Evolutionary conservation across 1,140 invertebrate species (phyloP).

Genomic region (Rhagoletis zephyria): DNA sequence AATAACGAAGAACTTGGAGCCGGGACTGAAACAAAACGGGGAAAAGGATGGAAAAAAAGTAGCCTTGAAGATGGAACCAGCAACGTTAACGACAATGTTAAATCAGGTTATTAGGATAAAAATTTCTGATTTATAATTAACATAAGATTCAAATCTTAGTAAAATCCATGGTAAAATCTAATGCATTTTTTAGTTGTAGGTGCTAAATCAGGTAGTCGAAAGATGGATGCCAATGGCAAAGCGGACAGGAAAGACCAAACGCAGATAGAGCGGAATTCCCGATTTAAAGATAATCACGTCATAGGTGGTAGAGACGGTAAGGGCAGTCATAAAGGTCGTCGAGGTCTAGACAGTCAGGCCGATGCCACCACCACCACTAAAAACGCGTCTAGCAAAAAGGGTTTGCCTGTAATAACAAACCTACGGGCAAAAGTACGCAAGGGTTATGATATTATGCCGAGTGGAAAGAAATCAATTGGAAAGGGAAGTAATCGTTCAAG

Average conservation of each 20-base stretch:
- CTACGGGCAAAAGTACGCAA: slow-evolving; percentile 27
- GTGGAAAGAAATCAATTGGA: neutral
- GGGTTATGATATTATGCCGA: neutral
- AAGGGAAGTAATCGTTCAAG: neutral
- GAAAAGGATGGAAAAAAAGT: neutral
- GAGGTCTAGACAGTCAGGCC: no score
- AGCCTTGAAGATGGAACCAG: neutral
- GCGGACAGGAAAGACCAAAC: no score
- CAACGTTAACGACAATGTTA: no score
- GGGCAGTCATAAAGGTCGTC: neutral
- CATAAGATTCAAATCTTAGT: no score
- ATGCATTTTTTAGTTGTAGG: no score
- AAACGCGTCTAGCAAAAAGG: neutral
- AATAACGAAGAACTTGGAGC: no score
- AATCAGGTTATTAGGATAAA: no score
- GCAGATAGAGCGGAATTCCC: neutral
- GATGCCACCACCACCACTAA: no score
- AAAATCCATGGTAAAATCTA: no score
- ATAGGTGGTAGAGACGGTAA: neutral
- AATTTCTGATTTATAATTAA: no score
- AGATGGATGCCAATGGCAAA: no score
- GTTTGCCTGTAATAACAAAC: neutral
- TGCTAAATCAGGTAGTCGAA: no score
- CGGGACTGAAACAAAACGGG: neutral
- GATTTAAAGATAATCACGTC: neutral